Evolutionary conservation across 2,113 vertebrate genomes (phyloP).

Genomic region (Polypterus bichir): DNA sequence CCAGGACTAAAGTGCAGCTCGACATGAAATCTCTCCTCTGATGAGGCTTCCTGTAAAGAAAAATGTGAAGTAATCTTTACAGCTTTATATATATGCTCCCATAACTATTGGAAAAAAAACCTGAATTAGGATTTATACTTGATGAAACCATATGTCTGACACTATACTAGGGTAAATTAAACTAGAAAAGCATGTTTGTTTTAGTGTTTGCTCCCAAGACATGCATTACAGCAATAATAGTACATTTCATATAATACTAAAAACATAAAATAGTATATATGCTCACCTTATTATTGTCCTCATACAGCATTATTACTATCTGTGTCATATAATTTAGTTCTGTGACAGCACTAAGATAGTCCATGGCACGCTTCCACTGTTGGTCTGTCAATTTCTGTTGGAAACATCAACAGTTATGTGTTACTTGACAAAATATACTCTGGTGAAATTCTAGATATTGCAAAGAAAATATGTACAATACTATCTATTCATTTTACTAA

Average conservation of each 20-base stretch:
- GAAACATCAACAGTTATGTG: slow-evolving; percentile 16
- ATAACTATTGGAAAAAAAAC: not conserved
- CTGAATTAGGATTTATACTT: too few species aligned
- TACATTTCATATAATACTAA: too few species aligned
- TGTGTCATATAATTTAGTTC: slow-evolving; percentile 99
- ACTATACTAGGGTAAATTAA: too few species aligned
- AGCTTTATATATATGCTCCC: not conserved
- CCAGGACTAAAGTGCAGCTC: slow-evolving; percentile 96
- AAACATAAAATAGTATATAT: not conserved
- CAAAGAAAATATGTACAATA: too few species aligned
- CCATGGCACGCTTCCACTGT: slow-evolving; percentile 95
- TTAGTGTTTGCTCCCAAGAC: too few species aligned
- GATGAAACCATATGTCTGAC: too few species aligned
- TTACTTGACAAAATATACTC: too few species aligned
- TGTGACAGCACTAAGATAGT: slow-evolving; percentile 89
- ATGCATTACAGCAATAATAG: too few species aligned
- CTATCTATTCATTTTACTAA: too few species aligned
- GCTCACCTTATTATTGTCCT: slow-evolving; percentile 91
- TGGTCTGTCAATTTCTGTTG: slow-evolving; percentile 81
- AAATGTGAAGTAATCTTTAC: too few species aligned
- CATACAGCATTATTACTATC: slow-evolving; percentile 97
- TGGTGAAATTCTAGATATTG: too few species aligned
- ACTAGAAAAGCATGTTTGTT: too few species aligned
- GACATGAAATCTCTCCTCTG: slow-evolving; percentile 92
- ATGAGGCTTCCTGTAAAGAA: slow-evolving; percentile 64